Percentiles rank a stretch among this genome's conserved stretches.
phyloP scores from a whole-genome alignment of 2,797 vertebrate species.

The Sciaenops ocellatus region DNA sequence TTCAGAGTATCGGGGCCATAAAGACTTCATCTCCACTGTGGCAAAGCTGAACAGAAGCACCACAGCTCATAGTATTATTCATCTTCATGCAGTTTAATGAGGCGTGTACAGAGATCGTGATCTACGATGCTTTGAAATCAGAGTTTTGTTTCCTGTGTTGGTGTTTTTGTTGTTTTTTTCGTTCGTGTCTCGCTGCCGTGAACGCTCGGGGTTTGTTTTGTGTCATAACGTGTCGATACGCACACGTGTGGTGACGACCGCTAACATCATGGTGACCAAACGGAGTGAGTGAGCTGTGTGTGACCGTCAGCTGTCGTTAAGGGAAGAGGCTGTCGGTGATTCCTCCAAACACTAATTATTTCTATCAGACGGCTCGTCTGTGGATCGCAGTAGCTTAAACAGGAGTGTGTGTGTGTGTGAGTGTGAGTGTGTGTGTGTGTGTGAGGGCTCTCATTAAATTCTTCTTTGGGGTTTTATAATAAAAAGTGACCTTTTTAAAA shows the following conservation, averaged over 20 bases:
- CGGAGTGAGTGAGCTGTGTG: neutral
- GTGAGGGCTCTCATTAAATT: constrained; percentile 38
- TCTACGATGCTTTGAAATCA: constrained; percentile 44
- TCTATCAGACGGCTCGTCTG: constrained; percentile 25
- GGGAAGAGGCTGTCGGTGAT: constrained; percentile 13
- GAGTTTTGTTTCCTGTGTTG: constrained; percentile 25
- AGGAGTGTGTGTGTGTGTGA: constrained; percentile 16
- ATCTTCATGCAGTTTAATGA: neutral
- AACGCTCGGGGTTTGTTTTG: neutral
- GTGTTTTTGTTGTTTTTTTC: constrained; percentile 17
- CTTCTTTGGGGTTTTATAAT: constrained; percentile 76
- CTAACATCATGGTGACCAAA: constrained; percentile 37
- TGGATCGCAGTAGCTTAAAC: constrained; percentile 48
- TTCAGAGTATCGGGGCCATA: constrained; percentile 20
- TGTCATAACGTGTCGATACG: neutral
- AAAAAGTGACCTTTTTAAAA: constrained; percentile 83
- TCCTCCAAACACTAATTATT: constrained; percentile 46
- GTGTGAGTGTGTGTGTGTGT: constrained; percentile 14
- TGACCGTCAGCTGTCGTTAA: neutral
- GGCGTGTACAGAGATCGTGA: constrained; percentile 57
- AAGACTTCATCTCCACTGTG: neutral
- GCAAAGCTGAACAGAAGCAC: constrained; percentile 18
- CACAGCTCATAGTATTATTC: constrained; percentile 34
- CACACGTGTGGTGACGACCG: constrained; percentile 2
- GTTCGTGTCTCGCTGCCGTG: constrained; percentile 20